These are phyloP conservation scores for Myathropa florea DNA, from an alignment of 2,888 invertebrate species.

Conservation along the genomic window DNA sequence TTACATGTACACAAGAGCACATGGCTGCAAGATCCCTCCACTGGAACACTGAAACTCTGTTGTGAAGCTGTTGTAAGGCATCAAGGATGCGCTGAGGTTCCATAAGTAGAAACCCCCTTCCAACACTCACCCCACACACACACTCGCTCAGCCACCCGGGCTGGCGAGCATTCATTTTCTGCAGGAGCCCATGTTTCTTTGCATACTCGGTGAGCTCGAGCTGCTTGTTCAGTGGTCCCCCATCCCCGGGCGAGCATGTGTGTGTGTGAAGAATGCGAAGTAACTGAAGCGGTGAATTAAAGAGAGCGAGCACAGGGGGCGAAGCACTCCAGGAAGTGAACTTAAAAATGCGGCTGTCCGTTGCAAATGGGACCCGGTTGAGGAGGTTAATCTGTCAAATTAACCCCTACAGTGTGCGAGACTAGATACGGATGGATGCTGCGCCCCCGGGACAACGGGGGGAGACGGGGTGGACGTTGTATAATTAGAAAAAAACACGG, in stretches of 20 bases:
- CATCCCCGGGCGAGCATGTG: background rate
- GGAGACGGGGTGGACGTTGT: background rate
- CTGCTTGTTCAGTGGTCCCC: conserved; percentile 31
- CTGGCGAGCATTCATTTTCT: background rate
- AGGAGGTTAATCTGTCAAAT: conserved; percentile 20
- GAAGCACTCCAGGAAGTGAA: conserved; percentile 42
- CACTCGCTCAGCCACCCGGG: background rate
- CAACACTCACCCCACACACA: background rate
- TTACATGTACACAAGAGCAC: conserved; percentile 53
- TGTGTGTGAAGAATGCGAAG: conserved; percentile 18
- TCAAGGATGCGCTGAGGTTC: conserved; percentile 18
- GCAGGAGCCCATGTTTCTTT: conserved; percentile 4
- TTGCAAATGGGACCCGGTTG: background rate
- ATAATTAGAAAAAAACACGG: conserved; percentile 3
- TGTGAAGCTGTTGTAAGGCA: conserved; percentile 18
- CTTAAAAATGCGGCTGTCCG: conserved; percentile 39
- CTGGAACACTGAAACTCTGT: background rate
- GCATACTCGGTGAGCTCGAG: conserved; percentile 16
- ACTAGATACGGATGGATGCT: background rate
- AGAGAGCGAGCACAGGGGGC: background rate
- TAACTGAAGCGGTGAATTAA: conserved; percentile 45
- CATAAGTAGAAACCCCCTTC: background rate
- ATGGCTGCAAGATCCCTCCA: conserved; percentile 21
- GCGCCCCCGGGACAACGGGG: background rate
- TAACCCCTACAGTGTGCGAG: background rate